Evolutionary conservation across 2,797 vertebrate genomes (phyloP), one percentile per base, ranked within the genome.

Genomic region (Balearica regulorum): DNA sequence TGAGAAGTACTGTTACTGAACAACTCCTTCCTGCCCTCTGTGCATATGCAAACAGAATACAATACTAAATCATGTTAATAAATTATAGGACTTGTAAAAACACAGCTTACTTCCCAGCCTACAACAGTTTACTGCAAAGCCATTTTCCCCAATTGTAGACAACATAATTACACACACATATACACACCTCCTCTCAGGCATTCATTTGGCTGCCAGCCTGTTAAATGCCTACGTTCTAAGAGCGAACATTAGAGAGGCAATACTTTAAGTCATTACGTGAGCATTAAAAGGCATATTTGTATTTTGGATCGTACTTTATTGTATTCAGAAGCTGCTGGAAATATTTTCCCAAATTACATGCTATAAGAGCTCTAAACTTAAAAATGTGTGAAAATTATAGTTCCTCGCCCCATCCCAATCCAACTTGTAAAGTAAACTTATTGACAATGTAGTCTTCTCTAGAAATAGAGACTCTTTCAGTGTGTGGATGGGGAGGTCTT

Each of bases 51-150:
- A 94, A 89, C 37, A 71, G 31, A 88, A 80, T 24, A 94, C 84
- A 95, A 95, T 25, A 87, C 33, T 78, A 93, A 97, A 93, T 78
- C 89, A 58, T 4, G 89, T 89, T 80, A 96, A 94, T 82, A 96
- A 97, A 97, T 96, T 94, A 94, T 10, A 97, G 87, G 81, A 96
- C 96, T 93, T 94, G 92, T 61, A 69, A 95, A 96, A 90, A 76
- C 78, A 79, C 64, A 89, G 93, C 83, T 95, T 79, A 93, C 95
- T 96, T 96, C 70, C 81, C 94, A 94, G 91, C 89, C 94, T 84
- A 64, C 88, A 75, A 82, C 57, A 95, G 76, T 90, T 95, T 75
- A 75, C 92, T 80, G 89, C 90, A 96, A 97, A 96, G 89, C 91
- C 86, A 81, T 95, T 97, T 96, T 95, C 92, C 79, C 92, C 94